Evolutionary conservation across 2,797 vertebrate genomes (phyloP).

Genomic region (Siniperca scherzeri): DNA sequence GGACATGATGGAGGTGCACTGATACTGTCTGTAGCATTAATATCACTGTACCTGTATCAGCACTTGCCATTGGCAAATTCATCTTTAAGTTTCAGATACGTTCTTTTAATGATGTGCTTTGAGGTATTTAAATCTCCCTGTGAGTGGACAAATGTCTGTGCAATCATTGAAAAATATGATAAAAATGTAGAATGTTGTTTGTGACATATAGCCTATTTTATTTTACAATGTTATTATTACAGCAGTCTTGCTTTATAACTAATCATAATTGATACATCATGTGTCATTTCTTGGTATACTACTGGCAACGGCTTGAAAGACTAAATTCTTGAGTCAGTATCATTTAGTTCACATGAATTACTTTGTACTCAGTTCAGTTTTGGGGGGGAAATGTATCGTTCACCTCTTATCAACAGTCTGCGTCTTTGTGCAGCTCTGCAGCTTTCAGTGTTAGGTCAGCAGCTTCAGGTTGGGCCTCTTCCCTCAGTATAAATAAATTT

Average conservation of each 20-base stretch:
- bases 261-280: background rate
- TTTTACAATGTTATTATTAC: background rate
- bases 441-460: conserved; percentile 31
- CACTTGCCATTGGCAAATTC: background rate
- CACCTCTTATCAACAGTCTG: conserved; percentile 26
- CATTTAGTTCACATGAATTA: conserved; percentile 5
- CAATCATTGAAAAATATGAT: background rate
- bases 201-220: background rate
- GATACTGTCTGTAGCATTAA: background rate
- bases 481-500: conserved; percentile 58
- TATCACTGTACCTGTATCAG: background rate
- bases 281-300: background rate
- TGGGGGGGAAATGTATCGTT: background rate
- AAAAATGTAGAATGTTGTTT: background rate
- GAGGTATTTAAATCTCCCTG: background rate
- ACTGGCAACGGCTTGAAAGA: background rate
- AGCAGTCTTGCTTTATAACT: background rate
- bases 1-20: background rate
- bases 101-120: background rate
- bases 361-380: background rate
- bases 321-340: background rate
- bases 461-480: conserved; percentile 45
- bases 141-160: background rate
- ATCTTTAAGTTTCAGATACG: background rate
- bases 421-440: conserved; percentile 39